Evolutionary conservation across 2,797 vertebrate species (phyloP), one percentile per base, ranked within the genome.

Genomic region (Glyptemys insculpta): DNA sequence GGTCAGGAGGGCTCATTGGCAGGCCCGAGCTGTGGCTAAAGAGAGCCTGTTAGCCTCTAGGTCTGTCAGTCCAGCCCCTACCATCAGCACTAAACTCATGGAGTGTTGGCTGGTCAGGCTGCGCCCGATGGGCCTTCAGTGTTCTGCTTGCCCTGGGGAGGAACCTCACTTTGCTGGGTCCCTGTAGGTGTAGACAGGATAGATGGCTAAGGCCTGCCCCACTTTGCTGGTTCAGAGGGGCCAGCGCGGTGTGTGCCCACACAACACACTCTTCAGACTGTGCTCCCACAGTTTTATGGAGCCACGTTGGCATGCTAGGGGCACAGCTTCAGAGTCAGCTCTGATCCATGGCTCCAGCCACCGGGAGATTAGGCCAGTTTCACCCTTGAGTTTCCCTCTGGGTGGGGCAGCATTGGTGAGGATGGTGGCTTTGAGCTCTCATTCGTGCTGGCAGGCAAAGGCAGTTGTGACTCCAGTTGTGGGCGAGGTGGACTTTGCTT

Each of bases 401-500:
- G 56, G 53, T 14, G 3, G 10, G 23, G 83, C 83, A 49, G 92
- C 57, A 4, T 10, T 14, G 85, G 57, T 72, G 85, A n/a, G 41
- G 6, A 19, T 68, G 27, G 80, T 12, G 62, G 9, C 62, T 85
- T 10, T 1, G 37, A 41, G 56, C 80, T 76, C 52, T 1, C 2
- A 52, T 37, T 80, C 37, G 81, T 18, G 47, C 37, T 8, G 83
- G 81, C 37, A 3, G 81, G 90, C 0, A 8, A 62, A 90, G 12
- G 95, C 81, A 31, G 90, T 1, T 54, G 76, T 50, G 89, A 12
- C 94, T 29, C 85, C 65, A 5, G 50, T 6, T 8, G 8, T 9
- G 53, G 78, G 62, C 50, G 84, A 86, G 53, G 15, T 86, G 96
- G 93, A 95, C 97, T 97, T 94, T 91, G 96, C 56, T 88, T 81